Evolutionary conservation across 2,888 invertebrate species (phyloP).

Genomic region (Lymantria dispar): DNA sequence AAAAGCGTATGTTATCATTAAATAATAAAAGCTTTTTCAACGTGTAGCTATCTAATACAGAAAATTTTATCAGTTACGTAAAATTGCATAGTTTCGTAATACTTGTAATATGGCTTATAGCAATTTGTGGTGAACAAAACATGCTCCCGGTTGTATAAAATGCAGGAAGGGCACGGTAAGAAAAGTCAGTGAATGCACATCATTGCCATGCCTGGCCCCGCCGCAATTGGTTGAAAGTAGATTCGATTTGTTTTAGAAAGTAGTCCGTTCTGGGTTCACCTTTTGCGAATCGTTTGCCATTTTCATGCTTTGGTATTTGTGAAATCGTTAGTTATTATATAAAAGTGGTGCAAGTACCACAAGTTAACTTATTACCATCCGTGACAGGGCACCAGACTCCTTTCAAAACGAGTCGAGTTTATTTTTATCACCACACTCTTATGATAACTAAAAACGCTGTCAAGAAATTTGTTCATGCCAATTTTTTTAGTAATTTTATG

Average conservation of each 20-base stretch:
- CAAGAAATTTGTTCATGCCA: no score
- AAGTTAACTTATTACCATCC: neutral
- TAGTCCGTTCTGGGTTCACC: conserved; percentile 11
- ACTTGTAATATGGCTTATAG: conserved; percentile 10
- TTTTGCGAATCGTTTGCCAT: neutral
- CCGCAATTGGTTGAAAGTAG: conserved; percentile 74
- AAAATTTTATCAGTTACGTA: no score
- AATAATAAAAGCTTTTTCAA: no score
- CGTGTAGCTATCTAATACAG: no score
- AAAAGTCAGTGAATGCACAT: conserved; percentile 59
- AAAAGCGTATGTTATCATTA: no score
- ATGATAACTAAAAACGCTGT: no score
- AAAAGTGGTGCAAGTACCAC: neutral
- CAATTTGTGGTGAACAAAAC: conserved; percentile 26
- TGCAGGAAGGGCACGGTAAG: conserved; percentile 45
- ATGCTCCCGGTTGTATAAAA: conserved; percentile 30
- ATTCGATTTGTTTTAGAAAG: conserved; percentile 80
- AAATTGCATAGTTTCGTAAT: neutral
- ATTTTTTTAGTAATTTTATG: no score
- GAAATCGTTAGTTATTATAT: neutral
- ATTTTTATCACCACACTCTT: neutral
- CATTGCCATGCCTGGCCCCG: conserved; percentile 40
- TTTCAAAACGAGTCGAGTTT: no score
- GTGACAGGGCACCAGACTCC: neutral
- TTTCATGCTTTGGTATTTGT: no score